Base-by-base conservation (phyloP, 2,888 invertebrate genomes). In the Xestia ashworthii region DNA sequence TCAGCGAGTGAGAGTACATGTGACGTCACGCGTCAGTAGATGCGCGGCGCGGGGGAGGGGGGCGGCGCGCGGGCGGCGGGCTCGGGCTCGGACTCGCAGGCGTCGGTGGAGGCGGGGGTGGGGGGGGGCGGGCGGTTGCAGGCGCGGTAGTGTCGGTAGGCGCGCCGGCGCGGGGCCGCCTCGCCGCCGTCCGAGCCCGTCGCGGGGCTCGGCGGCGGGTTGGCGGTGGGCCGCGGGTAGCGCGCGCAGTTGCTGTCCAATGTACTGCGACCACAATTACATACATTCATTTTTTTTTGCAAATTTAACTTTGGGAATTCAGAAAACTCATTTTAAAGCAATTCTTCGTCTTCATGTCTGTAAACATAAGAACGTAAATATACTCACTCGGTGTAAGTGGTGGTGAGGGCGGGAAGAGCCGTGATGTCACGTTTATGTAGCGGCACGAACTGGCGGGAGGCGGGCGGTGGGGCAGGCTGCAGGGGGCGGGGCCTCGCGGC, bases 31-130 rank as follows among this genome's bases (percentile, higher is more conserved):
- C 8, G 8, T 50, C 87, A 92, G 90, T 92, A 89, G 53, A 85
- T 86, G 6, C 83, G 83, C 12, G 94, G 98, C 32, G 98, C 98
- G 32, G 99, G 99, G 64, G 99, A 98, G 46, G 99, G 99, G 14
- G 99, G 99, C 16, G 99, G 99, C 55, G 99, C 93, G 98, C 98
- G 71, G 98, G 98, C 79, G 98, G 98, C 79, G 97, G 98, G 86
- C 98, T 98, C 93, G 89, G 97, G 92, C 93, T 99, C 99, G 44
- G 98, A 98, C 94, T 99, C 99, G 93, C 99, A 98, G 90, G 99
- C 99, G 86, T 99, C 98, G 88, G 99, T 99, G 55, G 99, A 99
- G 86, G 99, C 99, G 92, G 99, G 99, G 0, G 99, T 99, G 41
- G 99, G 99, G 19, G 99, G 99, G 46, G 99, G 99, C 12, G 99